phyloP scores from a whole-genome alignment of 2,888 invertebrate genomes.

The Apamea anceps region DNA sequence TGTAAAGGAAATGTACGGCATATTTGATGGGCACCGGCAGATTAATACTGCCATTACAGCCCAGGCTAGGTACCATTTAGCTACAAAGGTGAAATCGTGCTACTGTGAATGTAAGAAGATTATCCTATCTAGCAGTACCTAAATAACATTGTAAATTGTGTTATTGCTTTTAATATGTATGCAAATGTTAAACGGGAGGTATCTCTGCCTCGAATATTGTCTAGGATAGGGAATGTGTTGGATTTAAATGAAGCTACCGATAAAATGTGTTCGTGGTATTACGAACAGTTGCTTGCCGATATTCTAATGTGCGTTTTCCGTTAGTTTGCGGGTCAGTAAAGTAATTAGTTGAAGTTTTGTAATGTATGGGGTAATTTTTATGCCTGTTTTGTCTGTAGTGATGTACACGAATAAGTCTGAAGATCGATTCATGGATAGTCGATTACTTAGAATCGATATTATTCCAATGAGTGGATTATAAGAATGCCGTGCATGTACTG shows the following conservation, averaged over 20 bases:
- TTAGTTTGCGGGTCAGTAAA: conserved; percentile 27
- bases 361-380: conserved; percentile 17
- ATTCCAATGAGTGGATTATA: neutral
- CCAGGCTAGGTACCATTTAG: conserved; percentile 67
- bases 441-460: neutral
- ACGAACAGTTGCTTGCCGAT: conserved; percentile 22
- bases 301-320: conserved; percentile 23
- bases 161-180: conserved; percentile 64
- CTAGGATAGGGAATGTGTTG: conserved; percentile 30
- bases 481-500: neutral
- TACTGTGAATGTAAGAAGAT: conserved; percentile 70
- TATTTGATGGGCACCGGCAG: conserved; percentile 72
- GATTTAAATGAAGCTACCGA: conserved; percentile 55
- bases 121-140: conserved; percentile 60
- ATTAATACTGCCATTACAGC: conserved; percentile 76
- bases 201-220: conserved; percentile 55
- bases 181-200: conserved; percentile 51
- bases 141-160: conserved; percentile 57
- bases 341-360: conserved; percentile 35
- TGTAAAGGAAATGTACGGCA: conserved; percentile 68
- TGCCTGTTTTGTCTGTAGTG: conserved; percentile 3
- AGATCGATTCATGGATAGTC: neutral
- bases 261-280: conserved; percentile 30
- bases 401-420: neutral
- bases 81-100: conserved; percentile 80